Evolutionary conservation across 2,113 vertebrate species (phyloP).

Genomic region (Chaetura pelagica): DNA sequence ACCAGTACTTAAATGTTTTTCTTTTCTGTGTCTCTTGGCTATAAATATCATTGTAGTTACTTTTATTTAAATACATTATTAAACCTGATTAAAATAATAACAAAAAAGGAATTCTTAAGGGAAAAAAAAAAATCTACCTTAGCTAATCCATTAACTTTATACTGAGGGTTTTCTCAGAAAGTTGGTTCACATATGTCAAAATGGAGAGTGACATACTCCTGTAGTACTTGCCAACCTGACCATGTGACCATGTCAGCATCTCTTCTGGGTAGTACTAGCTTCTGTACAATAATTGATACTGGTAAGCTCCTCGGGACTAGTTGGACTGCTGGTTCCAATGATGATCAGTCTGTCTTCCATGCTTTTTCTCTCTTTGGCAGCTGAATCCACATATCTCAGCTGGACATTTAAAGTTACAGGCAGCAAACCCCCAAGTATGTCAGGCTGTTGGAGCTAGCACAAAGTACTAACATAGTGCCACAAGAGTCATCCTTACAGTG

Average conservation of each 20-base stretch:
- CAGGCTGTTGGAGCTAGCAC: not conserved
- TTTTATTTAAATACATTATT: slow-evolving; percentile 60
- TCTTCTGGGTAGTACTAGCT: not conserved
- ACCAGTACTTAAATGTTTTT: slow-evolving; percentile 4
- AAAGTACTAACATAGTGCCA: not conserved
- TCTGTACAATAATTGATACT: not conserved
- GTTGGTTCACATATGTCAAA: not conserved
- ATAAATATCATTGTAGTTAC: slow-evolving; percentile 1
- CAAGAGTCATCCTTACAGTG: not conserved
- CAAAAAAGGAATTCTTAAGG: not conserved
- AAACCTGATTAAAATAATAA: slow-evolving; percentile 33
- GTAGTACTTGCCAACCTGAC: not conserved
- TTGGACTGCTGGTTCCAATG: not conserved
- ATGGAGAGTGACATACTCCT: not conserved
- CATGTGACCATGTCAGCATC: not conserved
- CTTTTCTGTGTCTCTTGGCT: not conserved
- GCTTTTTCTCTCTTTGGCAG: not conserved
- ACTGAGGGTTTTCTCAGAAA: not conserved
- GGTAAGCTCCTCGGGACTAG: not conserved
- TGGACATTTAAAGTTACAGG: not conserved
- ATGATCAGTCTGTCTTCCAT: not conserved
- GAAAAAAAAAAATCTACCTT: slow-evolving; percentile 1
- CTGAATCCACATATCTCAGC: not conserved
- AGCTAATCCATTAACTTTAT: slow-evolving; percentile 8
- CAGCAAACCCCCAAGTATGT: not conserved